Base-by-base conservation (phyloP, 2,888 invertebrate species). In the Adelphocoris suturalis region DNA sequence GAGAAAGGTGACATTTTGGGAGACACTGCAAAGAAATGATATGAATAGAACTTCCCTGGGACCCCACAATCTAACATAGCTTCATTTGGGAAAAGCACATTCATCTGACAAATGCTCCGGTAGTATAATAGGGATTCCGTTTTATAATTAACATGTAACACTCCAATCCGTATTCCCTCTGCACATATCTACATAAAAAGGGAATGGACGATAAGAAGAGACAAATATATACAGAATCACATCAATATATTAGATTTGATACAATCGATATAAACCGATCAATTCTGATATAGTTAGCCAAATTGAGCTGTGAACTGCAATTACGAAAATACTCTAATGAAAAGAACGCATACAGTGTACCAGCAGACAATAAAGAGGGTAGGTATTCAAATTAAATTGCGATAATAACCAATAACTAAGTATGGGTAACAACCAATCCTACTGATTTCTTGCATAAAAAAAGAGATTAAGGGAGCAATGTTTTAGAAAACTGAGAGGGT, bases 1-100 rank as follows among this genome's bases (percentile, higher is more conserved):
- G 94, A 93, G 93, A 96, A 96, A 91, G 96, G 95, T 92, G 95
- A 93, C 92, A 96, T 95, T 93, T 95, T 95, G 91, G 96, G 96
- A 92, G 95, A 94, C 93, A 96, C 96, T 96, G 89, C 19, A 85
- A 80, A 85, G 52, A 52, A 52, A 52, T n/a, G n/a, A n/a, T 13
- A 14, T 52, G 52, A 5, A 52, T 37, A 4, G 37, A 37, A 37
- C 37, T 37, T 37, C 37, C 37, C 37, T 4, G 37, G 7, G 37
- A 37, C 37, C n/a, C 37, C 2, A 37, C 37, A 37, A 7, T 37
- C 37, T 7, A 37, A 37, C 37, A 37, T 37, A 37, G 7, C 7
- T 2, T 4, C 37, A 37, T 4, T 37, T 2, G 37, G 7, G 37
- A 37, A 37, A 37, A 37, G 37, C 7, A 37, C 37, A 37, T 37